These are phyloP conservation scores for Austrofundulus limnaeus DNA, from an alignment of 2,113 vertebrate genomes.

Conservation along the genomic window DNA sequence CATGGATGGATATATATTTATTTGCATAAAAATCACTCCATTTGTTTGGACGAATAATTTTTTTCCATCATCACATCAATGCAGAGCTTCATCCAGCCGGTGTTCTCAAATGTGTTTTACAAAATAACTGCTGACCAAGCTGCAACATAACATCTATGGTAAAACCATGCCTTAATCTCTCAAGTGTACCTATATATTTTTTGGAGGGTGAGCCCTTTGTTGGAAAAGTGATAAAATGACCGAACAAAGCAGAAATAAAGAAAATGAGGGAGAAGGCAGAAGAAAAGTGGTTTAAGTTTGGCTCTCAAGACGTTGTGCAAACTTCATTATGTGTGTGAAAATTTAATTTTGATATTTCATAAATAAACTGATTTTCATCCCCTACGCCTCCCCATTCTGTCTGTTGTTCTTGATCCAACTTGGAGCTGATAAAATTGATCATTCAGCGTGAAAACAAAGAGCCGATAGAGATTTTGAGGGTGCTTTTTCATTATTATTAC, in stretches of 20 bases:
- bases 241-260: not conserved
- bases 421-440: not conserved
- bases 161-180: conserved; percentile 2
- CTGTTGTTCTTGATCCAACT: not conserved
- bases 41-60: not conserved
- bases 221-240: not conserved
- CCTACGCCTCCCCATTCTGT: not conserved
- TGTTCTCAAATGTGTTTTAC: not conserved
- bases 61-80: not conserved
- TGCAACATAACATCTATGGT: not conserved
- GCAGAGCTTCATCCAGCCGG: not conserved
- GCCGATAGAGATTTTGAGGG: not conserved
- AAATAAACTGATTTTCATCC: conserved; percentile 14
- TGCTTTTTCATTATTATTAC: not conserved
- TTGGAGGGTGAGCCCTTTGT: not conserved
- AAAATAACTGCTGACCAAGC: not conserved
- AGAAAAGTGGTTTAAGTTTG: not conserved
- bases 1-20: not conserved
- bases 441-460: not conserved
- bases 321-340: conserved; percentile 1
- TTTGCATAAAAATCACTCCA: not conserved
- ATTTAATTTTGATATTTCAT: conserved; percentile 10
- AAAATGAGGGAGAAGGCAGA: not conserved
- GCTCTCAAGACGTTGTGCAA: conserved; percentile 2
- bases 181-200: not conserved